Evolutionary conservation across 2,888 invertebrate genomes (phyloP).

Genomic region (Nephrotoma flavescens): DNA sequence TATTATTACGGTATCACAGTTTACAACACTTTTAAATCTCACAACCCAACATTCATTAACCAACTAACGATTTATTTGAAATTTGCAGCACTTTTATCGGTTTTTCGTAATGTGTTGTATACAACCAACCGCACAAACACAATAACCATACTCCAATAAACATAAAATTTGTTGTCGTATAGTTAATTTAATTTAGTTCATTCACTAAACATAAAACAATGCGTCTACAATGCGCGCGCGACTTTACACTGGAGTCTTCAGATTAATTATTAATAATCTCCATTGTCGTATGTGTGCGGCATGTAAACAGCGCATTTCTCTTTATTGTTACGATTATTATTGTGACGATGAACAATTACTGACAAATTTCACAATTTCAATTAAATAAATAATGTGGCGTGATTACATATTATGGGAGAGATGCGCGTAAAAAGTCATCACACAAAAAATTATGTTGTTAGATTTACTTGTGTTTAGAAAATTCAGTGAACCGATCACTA

Average conservation of each 20-base stretch:
- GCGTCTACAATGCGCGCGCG: background rate
- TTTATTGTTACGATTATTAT: background rate
- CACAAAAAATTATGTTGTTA: background rate
- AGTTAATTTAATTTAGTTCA: background rate
- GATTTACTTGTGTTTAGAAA: background rate
- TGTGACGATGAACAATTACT: background rate
- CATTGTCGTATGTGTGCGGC: background rate
- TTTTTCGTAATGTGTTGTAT: background rate
- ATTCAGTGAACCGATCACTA: background rate
- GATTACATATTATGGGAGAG: background rate
- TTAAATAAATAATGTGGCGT: background rate
- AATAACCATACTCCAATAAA: background rate
- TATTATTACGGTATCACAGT: background rate
- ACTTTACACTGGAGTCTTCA: background rate
- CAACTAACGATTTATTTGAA: background rate
- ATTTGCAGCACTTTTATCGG: background rate
- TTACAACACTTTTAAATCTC: background rate
- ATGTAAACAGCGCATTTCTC: background rate
- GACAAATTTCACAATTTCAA: background rate
- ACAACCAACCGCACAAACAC: background rate
- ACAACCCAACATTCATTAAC: background rate
- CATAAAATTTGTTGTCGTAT: background rate
- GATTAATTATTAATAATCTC: background rate
- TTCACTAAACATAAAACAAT: background rate
- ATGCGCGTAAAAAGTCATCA: background rate